Percentiles rank a stretch among this genome's conserved stretches.
Evolutionary conservation across 2,113 vertebrate species (phyloP).

Genomic region (Myotis lucifugus): DNA sequence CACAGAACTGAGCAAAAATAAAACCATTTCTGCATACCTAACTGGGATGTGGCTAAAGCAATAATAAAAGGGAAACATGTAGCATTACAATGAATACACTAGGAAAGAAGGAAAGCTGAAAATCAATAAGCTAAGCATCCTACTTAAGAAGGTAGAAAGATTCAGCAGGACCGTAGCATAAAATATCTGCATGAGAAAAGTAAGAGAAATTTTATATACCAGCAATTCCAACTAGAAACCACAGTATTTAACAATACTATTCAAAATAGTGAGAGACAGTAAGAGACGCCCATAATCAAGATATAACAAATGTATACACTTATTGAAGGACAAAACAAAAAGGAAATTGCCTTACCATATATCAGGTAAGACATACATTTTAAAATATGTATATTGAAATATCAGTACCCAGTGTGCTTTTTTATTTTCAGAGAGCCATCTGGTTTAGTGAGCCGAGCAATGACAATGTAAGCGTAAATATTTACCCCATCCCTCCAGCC

Average conservation of each 20-base stretch:
- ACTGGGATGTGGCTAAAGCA: not conserved
- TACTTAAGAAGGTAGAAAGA: not conserved
- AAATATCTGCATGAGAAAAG: not conserved
- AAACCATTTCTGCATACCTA: not conserved
- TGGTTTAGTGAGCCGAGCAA: not conserved
- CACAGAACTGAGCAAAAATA: not conserved
- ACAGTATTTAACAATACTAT: not conserved
- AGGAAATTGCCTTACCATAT: not conserved
- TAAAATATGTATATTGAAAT: not conserved
- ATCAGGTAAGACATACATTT: not conserved
- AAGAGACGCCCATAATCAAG: not conserved
- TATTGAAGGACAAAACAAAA: not conserved
- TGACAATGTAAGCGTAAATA: conserved; percentile 17
- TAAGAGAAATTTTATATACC: not conserved
- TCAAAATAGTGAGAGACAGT: not conserved
- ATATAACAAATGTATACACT: not conserved
- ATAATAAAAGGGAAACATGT: not conserved
- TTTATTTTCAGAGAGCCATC: not conserved
- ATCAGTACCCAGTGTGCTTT: not conserved
- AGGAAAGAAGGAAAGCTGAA: not conserved
- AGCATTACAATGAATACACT: not conserved
- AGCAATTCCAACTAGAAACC: not conserved
- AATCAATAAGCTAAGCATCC: not conserved
- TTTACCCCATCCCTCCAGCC: not conserved
- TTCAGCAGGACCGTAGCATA: not conserved